Conservation (phyloP, 1,140 invertebrate genomes). For the Penaeus japonicus region DNA sequence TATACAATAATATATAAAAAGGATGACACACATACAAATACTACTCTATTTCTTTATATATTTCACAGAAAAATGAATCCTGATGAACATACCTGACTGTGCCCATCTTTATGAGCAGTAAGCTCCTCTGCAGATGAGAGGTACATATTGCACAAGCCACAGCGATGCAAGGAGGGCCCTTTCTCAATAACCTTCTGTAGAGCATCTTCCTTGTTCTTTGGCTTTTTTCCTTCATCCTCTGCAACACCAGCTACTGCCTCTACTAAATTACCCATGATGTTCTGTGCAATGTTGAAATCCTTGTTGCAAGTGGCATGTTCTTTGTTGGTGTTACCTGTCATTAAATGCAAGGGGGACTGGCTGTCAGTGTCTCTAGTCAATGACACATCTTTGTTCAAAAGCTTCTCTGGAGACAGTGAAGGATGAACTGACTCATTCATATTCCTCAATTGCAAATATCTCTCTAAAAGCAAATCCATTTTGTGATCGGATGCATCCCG, state of each 20-base stretch:
- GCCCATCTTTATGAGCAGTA: constrained; percentile 32
- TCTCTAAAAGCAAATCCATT: constrained; percentile 21
- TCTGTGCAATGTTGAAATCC: neutral
- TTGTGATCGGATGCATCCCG: constrained; percentile 9
- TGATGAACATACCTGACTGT: constrained; percentile 27
- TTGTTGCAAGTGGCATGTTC: too few species aligned
- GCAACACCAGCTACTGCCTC: constrained; percentile 23
- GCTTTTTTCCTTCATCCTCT: constrained; percentile 14
- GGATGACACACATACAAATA: too few species aligned
- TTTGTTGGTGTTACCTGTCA: too few species aligned
- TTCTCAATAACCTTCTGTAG: constrained; percentile 1
- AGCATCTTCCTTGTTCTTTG: neutral
- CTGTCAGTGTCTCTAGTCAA: too few species aligned
- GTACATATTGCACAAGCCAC: constrained; percentile 43
- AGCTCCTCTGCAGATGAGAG: constrained; percentile 21
- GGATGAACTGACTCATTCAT: neutral
- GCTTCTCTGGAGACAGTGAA: neutral
- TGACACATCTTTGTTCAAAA: too few species aligned
- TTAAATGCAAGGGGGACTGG: too few species aligned
- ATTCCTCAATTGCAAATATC: neutral
- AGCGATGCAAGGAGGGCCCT: constrained; percentile 24
- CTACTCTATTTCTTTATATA: too few species aligned
- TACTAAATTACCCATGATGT: constrained; percentile 9
- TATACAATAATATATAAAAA: too few species aligned
- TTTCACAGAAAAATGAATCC: neutral